Evolutionary conservation across 2,797 vertebrate genomes (phyloP).

Genomic region (Hydrolagus colliei): DNA sequence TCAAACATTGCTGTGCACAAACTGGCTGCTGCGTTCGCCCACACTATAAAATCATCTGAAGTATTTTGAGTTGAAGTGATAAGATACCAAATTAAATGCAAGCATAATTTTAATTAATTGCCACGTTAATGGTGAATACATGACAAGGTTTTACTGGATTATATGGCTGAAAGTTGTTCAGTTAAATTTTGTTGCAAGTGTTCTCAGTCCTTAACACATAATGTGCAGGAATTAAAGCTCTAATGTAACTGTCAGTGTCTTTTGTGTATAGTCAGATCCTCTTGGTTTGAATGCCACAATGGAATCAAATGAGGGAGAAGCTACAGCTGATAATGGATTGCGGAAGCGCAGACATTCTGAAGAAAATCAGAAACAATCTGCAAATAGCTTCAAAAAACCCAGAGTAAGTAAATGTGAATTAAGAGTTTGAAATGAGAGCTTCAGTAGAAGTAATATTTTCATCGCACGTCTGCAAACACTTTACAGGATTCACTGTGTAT

Average conservation of each 20-base stretch:
- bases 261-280: conserved; percentile 77
- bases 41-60: background rate
- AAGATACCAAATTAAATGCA: background rate
- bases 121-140: no score
- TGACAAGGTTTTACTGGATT: no score
- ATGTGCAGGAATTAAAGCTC: background rate
- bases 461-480: no score
- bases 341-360: conserved; percentile 82
- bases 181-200: background rate
- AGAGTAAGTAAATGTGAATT: conserved; percentile 59
- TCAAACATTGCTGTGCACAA: background rate
- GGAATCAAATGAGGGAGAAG: conserved; percentile 62
- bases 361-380: conserved; percentile 56
- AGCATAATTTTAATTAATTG: background rate
- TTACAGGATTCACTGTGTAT: no score
- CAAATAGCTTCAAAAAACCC: conserved; percentile 74
- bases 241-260: conserved; percentile 25
- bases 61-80: background rate
- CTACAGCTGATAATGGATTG: conserved; percentile 62
- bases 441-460: no score
- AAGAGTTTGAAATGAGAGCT: no score
- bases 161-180: background rate
- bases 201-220: background rate
- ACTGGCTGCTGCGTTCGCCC: background rate
- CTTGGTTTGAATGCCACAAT: conserved; percentile 88